Conservation (phyloP, 2,888 invertebrate species). For the Eupithecia inturbata region DNA sequence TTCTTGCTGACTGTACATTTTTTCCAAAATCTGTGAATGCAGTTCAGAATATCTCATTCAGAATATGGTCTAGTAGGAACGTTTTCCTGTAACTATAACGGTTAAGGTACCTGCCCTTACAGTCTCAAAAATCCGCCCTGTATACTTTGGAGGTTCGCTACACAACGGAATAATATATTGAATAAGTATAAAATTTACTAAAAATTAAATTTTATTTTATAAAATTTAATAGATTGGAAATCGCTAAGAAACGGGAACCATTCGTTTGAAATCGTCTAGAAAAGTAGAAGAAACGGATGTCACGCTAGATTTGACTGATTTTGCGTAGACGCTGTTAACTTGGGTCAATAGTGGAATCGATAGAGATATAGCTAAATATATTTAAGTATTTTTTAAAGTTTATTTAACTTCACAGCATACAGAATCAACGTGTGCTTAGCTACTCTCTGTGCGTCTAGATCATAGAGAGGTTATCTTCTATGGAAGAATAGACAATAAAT, state of each 20-base stretch:
- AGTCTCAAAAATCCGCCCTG: no score
- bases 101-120: no score
- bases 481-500: constrained; percentile 5
- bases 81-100: no score
- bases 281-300: neutral
- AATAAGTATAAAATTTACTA: no score
- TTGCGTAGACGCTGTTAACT: constrained; percentile 46
- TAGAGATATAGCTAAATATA: constrained; percentile 24
- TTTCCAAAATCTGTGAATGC: no score
- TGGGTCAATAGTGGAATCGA: neutral
- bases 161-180: no score
- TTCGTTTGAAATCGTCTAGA: neutral
- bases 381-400: neutral
- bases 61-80: no score
- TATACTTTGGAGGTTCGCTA: no score
- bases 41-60: no score
- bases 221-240: no score
- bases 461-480: neutral
- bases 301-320: constrained; percentile 64
- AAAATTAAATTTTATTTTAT: no score
- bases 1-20: no score
- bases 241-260: neutral
- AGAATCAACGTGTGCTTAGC: constrained; percentile 10
- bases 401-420: neutral
- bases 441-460: neutral